These are phyloP conservation scores for Falco naumanni DNA, from an alignment of 2,797 vertebrate species.

Conservation along the genomic window DNA sequence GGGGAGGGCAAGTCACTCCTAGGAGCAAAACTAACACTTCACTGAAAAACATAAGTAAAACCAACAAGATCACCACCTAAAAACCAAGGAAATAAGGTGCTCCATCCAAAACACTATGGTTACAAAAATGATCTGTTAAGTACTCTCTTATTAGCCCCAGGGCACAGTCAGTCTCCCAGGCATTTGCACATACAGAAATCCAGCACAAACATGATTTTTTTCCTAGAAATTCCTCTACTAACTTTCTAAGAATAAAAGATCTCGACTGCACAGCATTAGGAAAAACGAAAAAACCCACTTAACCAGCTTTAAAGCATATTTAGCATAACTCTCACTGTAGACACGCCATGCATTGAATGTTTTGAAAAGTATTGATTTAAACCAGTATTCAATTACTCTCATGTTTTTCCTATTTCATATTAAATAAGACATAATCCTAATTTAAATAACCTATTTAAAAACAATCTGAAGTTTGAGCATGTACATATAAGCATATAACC, in stretches of 20 bases:
- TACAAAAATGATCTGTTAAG: not conserved
- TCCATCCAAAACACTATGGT: not conserved
- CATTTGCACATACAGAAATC: not conserved
- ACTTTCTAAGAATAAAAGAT: not conserved
- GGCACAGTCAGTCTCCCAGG: not conserved
- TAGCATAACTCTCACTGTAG: not conserved
- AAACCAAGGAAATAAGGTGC: not conserved
- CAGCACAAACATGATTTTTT: not conserved
- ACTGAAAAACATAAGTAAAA: slow-evolving; percentile 2
- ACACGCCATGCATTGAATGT: not conserved
- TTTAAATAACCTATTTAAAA: not conserved
- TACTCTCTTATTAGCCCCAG: not conserved
- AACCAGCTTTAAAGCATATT: not conserved
- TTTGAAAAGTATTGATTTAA: not conserved
- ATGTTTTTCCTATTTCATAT: not conserved
- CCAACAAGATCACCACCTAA: not conserved
- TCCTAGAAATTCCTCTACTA: not conserved
- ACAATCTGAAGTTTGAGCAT: not conserved
- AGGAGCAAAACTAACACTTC: not conserved
- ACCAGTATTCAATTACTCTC: not conserved
- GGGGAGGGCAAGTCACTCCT: not conserved
- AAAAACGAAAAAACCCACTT: not conserved
- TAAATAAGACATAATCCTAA: not conserved
- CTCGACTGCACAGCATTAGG: not conserved
- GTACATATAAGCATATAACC: not conserved